These are phyloP conservation scores for Coracopsis vasa DNA, from an alignment of 2,113 vertebrate species.

Conservation along the genomic window DNA sequence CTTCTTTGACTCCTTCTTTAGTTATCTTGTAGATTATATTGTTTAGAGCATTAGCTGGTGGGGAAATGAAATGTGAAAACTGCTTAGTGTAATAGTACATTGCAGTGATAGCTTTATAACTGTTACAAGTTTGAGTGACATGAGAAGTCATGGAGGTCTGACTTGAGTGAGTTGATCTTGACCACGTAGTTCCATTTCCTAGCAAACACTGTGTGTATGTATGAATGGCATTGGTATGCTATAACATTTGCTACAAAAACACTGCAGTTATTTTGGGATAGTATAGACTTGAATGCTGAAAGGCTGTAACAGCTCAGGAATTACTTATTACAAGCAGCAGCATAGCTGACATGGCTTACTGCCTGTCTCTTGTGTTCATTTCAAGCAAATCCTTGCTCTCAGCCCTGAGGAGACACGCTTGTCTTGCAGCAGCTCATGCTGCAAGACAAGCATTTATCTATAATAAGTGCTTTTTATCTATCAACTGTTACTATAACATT, in stretches of 20 bases:
- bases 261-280: neutral
- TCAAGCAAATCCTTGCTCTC: neutral
- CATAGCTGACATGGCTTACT: neutral
- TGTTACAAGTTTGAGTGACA: neutral
- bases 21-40: neutral
- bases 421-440: neutral
- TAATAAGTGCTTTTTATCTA: neutral
- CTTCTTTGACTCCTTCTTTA: neutral
- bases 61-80: neutral
- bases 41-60: neutral
- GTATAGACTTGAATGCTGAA: neutral
- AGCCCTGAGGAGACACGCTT: neutral
- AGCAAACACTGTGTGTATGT: rapidly evolving
- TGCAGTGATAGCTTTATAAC: neutral
- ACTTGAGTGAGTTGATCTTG: neutral
- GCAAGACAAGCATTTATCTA: neutral
- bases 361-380: neutral
- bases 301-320: neutral
- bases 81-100: neutral
- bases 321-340: neutral
- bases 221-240: neutral
- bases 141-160: neutral
- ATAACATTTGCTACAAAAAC: neutral
- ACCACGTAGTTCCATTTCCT: neutral
- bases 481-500: neutral